Evolutionary conservation across 2,797 vertebrate genomes (phyloP), one percentile per base, ranked within the genome.

Genomic region (Hozukius guyotensis): DNA sequence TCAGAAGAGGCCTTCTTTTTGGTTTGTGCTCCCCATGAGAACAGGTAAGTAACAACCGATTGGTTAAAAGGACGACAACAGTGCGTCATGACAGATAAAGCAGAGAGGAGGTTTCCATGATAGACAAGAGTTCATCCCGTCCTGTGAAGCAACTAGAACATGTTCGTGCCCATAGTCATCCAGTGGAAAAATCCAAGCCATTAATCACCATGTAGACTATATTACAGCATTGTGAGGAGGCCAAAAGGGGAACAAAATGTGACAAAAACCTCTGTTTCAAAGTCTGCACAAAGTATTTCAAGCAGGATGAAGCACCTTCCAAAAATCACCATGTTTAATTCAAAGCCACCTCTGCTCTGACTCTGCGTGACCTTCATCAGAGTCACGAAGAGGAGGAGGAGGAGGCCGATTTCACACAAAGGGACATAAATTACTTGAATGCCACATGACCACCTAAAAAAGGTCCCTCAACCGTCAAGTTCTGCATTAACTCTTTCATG

Each of bases 401-500:
- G 82, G 81, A 81, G 72, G 56, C 31, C 61, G 61, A 80, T 77
- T 89, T 80, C 78, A 89, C 80, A 78, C 77, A 83, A 78, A 77
- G 69, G 61, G 72, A 72, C 61, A 74, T 25, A 75, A 89, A 86
- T 65, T 25, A 83, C 77, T 83, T 84, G 69, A 90, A 76, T 60
- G 36, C 49, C 71, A 78, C 65, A 81, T 13, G 18, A 7, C 64
- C 25, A 72, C 53, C 55, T 71, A 59, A 72, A 83, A 38, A 78
- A 27, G 25, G 34, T 24, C 72, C 57, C 36, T 70, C 75, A 89
- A 82, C 80, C 46, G 69, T 82, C 86, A 79, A 29, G 42, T 74
- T 84, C 84, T 70, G 80, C 75, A 75, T 88, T 81, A 88, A 92
- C 86, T 61, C 86, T 90, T 90, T 92, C 79, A 84, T 80, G 78